A percentile compares a stretch with the other conserved stretches of the same genome.
Conservation (phyloP, 2,113 vertebrate genomes). For the Myrmecophaga tridactyla region DNA sequence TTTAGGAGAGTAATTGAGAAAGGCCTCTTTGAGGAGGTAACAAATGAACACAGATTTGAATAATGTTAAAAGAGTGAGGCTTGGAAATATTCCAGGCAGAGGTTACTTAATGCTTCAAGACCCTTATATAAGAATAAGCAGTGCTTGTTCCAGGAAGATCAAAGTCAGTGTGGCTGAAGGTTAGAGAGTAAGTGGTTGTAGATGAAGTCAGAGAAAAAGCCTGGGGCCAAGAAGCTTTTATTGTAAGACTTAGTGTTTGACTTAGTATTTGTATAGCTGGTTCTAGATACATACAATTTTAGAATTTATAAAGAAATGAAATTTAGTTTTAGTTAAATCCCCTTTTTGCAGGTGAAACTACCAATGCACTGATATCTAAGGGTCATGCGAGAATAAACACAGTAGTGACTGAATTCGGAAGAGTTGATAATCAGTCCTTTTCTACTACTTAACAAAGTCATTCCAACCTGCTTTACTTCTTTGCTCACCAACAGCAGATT, state of each 20-base stretch:
- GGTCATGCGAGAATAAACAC: not conserved
- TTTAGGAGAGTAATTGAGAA: not conserved
- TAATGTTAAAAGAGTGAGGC: not conserved
- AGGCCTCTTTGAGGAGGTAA: not conserved
- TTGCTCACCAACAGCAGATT: not conserved
- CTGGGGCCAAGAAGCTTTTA: not conserved
- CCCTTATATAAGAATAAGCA: not conserved
- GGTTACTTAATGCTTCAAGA: not conserved
- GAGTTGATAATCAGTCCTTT: not conserved
- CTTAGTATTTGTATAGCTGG: not conserved
- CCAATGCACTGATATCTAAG: not conserved
- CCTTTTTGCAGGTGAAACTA: not conserved
- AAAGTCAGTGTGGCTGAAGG: not conserved
- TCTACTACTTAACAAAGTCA: not conserved
- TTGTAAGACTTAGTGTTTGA: not conserved
- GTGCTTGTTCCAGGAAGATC: slow-evolving; percentile 12
- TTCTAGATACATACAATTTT: not conserved
- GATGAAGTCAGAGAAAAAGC: slow-evolving; percentile 43
- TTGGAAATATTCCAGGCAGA: not conserved
- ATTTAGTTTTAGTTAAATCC: not conserved
- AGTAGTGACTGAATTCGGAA: not conserved
- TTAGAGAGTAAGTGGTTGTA: not conserved
- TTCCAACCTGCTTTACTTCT: not conserved
- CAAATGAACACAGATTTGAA: not conserved
- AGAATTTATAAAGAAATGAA: not conserved